Percentiles rank a stretch among this genome's conserved stretches.
Conservation (phyloP, 1,140 invertebrate species). For the Cydia amplana region DNA sequence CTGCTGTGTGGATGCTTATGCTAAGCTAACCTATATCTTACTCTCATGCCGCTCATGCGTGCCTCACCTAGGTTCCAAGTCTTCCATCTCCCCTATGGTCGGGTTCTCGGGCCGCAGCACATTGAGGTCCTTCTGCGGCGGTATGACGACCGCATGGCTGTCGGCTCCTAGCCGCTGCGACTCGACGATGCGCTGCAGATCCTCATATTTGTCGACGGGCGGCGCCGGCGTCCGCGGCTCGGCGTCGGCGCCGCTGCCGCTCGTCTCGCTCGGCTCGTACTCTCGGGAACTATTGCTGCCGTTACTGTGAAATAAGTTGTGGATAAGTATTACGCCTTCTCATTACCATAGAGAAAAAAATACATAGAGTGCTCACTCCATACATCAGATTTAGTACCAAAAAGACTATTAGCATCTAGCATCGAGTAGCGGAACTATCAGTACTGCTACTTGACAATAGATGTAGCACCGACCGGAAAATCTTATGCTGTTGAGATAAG, state of each 20-base stretch:
- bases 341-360: too few relatives aligned
- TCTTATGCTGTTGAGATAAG: too few relatives aligned
- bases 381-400: too few relatives aligned
- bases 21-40: background rate
- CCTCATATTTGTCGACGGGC: conserved; percentile 69
- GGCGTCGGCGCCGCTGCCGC: conserved; percentile 48
- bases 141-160: conserved; percentile 80
- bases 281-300: conserved; percentile 67
- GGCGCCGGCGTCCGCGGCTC: conserved; percentile 62
- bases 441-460: too few relatives aligned
- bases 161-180: conserved; percentile 63
- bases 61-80: conserved; percentile 81
- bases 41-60: too few relatives aligned
- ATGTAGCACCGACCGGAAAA: too few relatives aligned
- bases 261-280: conserved; percentile 68
- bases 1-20: too few relatives aligned
- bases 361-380: too few relatives aligned
- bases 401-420: too few relatives aligned
- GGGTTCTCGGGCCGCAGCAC: conserved; percentile 80
- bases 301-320: conserved; percentile 45
- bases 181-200: conserved; percentile 64
- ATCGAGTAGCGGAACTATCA: too few relatives aligned
- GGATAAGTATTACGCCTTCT: background rate
- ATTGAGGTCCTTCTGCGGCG: conserved; percentile 78
- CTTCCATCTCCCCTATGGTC: conserved; percentile 83